phyloP scores from a whole-genome alignment of 2,888 invertebrate species.

The Tetrapedia diversipes region DNA sequence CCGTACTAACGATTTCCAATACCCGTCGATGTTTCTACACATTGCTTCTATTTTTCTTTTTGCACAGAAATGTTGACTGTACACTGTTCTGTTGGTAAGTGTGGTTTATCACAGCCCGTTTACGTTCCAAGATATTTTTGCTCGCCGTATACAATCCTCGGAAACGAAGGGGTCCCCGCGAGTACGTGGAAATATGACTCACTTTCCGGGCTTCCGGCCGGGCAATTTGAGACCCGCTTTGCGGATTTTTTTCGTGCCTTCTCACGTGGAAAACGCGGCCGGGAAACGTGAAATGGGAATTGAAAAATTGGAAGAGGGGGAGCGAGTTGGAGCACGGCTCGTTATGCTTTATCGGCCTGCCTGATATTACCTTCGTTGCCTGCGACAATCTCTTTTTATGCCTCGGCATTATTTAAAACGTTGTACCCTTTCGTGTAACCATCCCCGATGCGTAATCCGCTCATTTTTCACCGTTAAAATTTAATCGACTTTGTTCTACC shows the following conservation, averaged over 20 bases:
- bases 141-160: conserved; percentile 11
- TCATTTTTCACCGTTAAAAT: conserved; percentile 33
- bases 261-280: conserved; percentile 63
- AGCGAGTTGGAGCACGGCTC: conserved; percentile 56
- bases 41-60: conserved; percentile 3
- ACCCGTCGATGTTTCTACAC: not conserved
- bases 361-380: conserved; percentile 58
- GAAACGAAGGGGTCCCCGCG: conserved; percentile 28
- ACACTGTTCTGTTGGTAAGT: conserved; percentile 27
- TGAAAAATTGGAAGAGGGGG: conserved; percentile 68
- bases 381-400: conserved; percentile 42
- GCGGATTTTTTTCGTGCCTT: conserved; percentile 57
- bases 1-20: conserved; percentile 1
- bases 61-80: conserved; percentile 33
- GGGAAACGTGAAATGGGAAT: conserved; percentile 66
- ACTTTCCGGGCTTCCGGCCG: conserved; percentile 55
- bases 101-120: conserved; percentile 33
- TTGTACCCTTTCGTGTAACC: conserved; percentile 11
- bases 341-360: conserved; percentile 67
- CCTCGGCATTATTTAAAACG: conserved; percentile 40
- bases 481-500: conserved; percentile 22
- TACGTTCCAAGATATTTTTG: conserved; percentile 50
- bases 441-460: conserved; percentile 24
- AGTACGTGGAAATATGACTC: conserved; percentile 62
- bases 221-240: conserved; percentile 65